A percentile compares a stretch with the other conserved stretches of the same genome.
These are phyloP conservation scores for Mythimna lalbum DNA, from an alignment of 2,888 invertebrate genomes.

Conservation along the genomic window DNA sequence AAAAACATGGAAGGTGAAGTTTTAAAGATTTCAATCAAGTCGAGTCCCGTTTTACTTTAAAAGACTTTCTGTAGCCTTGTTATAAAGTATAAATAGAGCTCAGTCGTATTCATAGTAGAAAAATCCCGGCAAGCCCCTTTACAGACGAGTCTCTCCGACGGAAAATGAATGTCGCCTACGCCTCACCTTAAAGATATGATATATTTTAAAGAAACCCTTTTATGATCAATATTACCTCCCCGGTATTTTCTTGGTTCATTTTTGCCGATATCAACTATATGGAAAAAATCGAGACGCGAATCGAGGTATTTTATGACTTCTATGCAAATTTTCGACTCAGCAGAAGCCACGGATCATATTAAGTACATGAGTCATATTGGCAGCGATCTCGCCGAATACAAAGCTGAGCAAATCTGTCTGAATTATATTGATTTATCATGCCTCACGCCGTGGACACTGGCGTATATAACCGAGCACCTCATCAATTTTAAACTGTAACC, in stretches of 20 bases:
- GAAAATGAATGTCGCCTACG: constrained; percentile 67
- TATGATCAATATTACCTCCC: constrained; percentile 42
- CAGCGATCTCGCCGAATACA: constrained; percentile 6
- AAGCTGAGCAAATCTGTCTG: not conserved
- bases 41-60: constrained; percentile 61
- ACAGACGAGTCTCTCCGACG: constrained; percentile 63
- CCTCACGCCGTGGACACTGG: constrained; percentile 6
- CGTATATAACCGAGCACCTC: constrained; percentile 24
- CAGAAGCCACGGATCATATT: constrained; percentile 29
- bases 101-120: constrained; percentile 65
- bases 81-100: constrained; percentile 70
- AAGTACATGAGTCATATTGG: constrained; percentile 24
- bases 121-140: constrained; percentile 67
- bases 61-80: constrained; percentile 66
- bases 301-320: constrained; percentile 50
- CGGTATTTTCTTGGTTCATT: constrained; percentile 36
- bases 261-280: constrained; percentile 36
- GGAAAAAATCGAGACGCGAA: constrained; percentile 28
- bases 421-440: constrained; percentile 31
- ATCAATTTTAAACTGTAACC: constrained; percentile 51
- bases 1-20: constrained; percentile 50
- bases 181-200: constrained; percentile 52
- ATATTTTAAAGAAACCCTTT: constrained; percentile 57
- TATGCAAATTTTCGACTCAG: constrained; percentile 42
- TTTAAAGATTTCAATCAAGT: constrained; percentile 69